A percentile compares a stretch with the other conserved stretches of the same genome.
These are phyloP conservation scores for Scyliorhinus canicula DNA, from an alignment of 2,797 vertebrate species.

Conservation along the genomic window DNA sequence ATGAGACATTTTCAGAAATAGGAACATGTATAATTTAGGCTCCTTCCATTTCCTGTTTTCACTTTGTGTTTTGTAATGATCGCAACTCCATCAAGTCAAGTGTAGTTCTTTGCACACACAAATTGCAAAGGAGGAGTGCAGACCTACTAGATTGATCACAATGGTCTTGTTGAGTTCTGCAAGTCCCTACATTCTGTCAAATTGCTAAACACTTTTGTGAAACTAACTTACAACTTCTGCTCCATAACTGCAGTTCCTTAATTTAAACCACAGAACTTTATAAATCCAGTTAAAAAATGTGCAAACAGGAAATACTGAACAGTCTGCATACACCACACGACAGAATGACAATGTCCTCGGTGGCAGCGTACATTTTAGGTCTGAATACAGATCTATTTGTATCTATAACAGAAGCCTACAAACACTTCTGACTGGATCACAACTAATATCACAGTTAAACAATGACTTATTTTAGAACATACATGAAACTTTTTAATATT, in stretches of 20 bases:
- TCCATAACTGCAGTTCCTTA: neutral
- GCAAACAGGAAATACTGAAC: neutral
- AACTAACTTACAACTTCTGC: neutral
- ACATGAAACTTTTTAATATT: neutral
- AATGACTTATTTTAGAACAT: neutral
- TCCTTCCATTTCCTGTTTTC: neutral
- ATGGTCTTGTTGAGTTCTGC: neutral
- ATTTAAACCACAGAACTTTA: neutral
- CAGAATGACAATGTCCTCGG: too few species aligned
- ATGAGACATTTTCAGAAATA: neutral
- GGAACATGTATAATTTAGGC: too few species aligned
- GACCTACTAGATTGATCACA: neutral
- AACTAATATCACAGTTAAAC: neutral
- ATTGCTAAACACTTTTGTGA: neutral
- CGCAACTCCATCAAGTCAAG: neutral
- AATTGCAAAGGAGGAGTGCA: neutral
- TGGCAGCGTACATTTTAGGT: neutral
- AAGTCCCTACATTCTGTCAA: neutral
- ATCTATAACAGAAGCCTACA: neutral
- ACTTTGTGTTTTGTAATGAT: neutral
- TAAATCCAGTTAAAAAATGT: neutral
- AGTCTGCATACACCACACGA: neutral
- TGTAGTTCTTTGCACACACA: neutral
- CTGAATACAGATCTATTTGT: neutral
- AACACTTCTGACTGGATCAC: neutral